Percentiles rank a stretch among this genome's conserved stretches.
These are phyloP conservation scores for Drosophila neoperkinsi DNA, from an alignment of 2,888 invertebrate species.

Conservation along the genomic window DNA sequence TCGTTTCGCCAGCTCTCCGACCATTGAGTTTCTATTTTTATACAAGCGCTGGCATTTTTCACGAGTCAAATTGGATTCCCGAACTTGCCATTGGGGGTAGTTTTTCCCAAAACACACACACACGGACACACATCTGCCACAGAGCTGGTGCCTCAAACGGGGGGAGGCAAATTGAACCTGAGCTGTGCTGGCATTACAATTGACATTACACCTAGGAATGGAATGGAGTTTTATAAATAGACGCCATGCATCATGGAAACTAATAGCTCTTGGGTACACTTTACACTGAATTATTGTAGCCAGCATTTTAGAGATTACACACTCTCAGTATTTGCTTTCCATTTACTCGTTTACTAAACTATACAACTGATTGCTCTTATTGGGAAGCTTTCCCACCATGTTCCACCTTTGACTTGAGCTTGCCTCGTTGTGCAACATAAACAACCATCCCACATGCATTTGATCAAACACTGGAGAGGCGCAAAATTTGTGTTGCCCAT, in stretches of 20 bases:
- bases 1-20: slow-evolving; percentile 36
- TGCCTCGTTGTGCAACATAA: slow-evolving; percentile 12
- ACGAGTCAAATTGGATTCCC: slow-evolving; percentile 67
- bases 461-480: slow-evolving; percentile 31
- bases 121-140: slow-evolving; percentile 56
- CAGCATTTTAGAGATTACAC: slow-evolving; percentile 17
- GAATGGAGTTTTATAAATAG: slow-evolving; percentile 57
- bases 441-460: slow-evolving; percentile 35
- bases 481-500: slow-evolving; percentile 41
- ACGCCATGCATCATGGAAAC: slow-evolving; percentile 12
- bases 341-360: neutral
- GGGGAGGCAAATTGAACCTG: slow-evolving; percentile 70
- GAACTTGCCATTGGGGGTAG: slow-evolving; percentile 56
- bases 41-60: slow-evolving; percentile 62
- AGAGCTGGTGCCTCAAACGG: slow-evolving; percentile 13
- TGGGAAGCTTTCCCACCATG: neutral
- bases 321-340: neutral
- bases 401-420: slow-evolving; percentile 29
- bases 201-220: slow-evolving; percentile 58
- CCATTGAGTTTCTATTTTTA: slow-evolving; percentile 63
- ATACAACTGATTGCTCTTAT: neutral
- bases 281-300: slow-evolving; percentile 59
- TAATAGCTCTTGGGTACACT: slow-evolving; percentile 61
- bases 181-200: slow-evolving; percentile 59
- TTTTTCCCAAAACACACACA: slow-evolving; percentile 36